Conservation (phyloP, 2,113 vertebrate species). For the Hepsetus odoe region DNA sequence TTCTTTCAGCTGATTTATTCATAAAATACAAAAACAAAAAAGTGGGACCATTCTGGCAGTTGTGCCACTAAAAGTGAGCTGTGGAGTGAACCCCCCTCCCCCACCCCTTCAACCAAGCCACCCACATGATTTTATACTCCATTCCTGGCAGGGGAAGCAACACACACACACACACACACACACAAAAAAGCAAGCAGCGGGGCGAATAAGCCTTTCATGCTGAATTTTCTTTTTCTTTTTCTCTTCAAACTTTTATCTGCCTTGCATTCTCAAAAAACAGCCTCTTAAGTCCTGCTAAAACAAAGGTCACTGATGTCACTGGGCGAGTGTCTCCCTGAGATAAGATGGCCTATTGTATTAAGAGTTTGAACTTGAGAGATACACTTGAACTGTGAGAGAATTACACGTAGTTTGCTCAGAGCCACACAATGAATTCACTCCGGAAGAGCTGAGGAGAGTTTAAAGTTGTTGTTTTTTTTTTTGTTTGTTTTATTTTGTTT, state of each 20-base stretch:
- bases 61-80: background rate
- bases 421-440: too few relatives aligned
- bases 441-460: too few relatives aligned
- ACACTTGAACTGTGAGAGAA: background rate
- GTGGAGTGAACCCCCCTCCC: background rate
- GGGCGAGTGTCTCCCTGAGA: conserved; percentile 26
- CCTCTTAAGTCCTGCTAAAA: background rate
- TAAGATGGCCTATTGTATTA: conserved; percentile 33
- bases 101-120: background rate
- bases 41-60: background rate
- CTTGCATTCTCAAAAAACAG: background rate
- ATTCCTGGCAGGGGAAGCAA: conserved; percentile 16
- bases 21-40: conserved; percentile 4
- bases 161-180: background rate
- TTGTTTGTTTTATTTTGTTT: too few relatives aligned
- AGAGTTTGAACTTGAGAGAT: conserved; percentile 23
- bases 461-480: too few relatives aligned
- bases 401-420: too few relatives aligned
- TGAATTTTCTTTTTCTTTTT: conserved; percentile 7
- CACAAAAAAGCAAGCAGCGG: conserved; percentile 22
- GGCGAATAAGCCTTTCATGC: conserved; percentile 24
- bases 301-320: conserved; percentile 23
- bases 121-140: conserved; percentile 19
- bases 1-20: background rate
- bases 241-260: conserved; percentile 33